These are phyloP conservation scores for Sycon ciliatum DNA, from an alignment of 37 sponge, comb jelly and placozoan genomes.

Conservation along the genomic window DNA sequence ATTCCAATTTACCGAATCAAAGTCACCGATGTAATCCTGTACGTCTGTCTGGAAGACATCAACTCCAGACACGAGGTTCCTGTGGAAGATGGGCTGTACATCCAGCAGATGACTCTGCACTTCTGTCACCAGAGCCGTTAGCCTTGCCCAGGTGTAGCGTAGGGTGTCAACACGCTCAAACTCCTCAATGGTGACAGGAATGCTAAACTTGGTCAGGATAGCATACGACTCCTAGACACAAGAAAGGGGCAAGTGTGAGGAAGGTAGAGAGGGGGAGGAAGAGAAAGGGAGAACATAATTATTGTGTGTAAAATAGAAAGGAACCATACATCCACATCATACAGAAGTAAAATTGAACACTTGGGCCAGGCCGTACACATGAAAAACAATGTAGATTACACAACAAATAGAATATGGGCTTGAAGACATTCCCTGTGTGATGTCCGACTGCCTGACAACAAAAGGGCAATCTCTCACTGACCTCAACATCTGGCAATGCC, in stretches of 20 bases:
- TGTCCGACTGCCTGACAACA: too few species aligned
- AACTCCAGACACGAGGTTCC: constrained; percentile 56
- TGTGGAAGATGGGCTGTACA: constrained; percentile 72
- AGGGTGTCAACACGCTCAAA: constrained; percentile 89
- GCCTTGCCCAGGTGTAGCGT: constrained; percentile 59
- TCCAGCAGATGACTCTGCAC: constrained; percentile 61
- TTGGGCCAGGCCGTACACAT: too few species aligned
- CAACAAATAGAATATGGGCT: too few species aligned
- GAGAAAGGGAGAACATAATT: too few species aligned
- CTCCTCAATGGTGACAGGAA: constrained; percentile 71
- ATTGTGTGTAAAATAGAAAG: too few species aligned
- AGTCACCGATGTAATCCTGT: constrained; percentile 35
- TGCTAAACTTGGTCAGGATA: constrained; percentile 63
- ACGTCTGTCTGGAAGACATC: constrained; percentile 48
- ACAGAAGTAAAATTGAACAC: too few species aligned
- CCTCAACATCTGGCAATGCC: constrained; percentile 72
- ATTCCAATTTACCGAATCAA: constrained; percentile 27
- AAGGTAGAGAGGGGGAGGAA: too few species aligned
- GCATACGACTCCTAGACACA: constrained; percentile 64
- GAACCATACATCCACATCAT: too few species aligned
- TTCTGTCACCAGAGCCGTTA: constrained; percentile 16
- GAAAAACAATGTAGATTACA: too few species aligned
- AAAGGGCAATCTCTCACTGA: background rate
- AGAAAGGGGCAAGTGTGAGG: background rate
- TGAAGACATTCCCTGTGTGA: too few species aligned